Percentiles rank a stretch among this genome's conserved stretches.
phyloP scores from a whole-genome alignment of 1,140 invertebrate genomes.

The Nymphalis io region DNA sequence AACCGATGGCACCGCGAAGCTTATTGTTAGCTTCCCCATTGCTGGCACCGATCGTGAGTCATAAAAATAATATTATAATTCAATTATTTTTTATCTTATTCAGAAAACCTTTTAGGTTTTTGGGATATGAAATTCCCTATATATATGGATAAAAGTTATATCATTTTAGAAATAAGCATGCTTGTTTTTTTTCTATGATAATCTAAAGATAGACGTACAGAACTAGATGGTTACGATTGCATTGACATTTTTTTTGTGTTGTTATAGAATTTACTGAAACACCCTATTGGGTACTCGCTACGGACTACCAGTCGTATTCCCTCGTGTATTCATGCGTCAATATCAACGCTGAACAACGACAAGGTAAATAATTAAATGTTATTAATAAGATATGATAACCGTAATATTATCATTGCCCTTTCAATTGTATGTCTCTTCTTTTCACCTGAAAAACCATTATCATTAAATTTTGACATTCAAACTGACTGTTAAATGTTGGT shows the following conservation, averaged over 20 bases:
- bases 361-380: not conserved
- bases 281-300: slow-evolving; percentile 10
- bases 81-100: not conserved
- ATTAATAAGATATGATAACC: too few species aligned
- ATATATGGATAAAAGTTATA: too few species aligned
- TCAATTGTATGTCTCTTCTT: too few species aligned
- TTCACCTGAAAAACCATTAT: too few species aligned
- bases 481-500: too few species aligned
- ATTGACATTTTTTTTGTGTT: not conserved
- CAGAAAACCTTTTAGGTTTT: not conserved
- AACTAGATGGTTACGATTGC: too few species aligned
- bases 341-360: not conserved
- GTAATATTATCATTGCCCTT: too few species aligned
- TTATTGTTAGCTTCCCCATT: slow-evolving; percentile 57
- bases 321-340: not conserved
- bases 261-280: not conserved
- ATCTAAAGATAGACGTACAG: too few species aligned
- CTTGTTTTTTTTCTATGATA: too few species aligned
- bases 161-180: too few species aligned
- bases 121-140: too few species aligned
- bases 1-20: slow-evolving; percentile 48
- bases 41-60: slow-evolving; percentile 41
- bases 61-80: not conserved
- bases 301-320: not conserved
- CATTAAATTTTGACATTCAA: too few species aligned